Percentiles rank a stretch among this genome's conserved stretches.
These are phyloP conservation scores for Buathra laborator DNA, from an alignment of 2,888 invertebrate species.

Conservation along the genomic window DNA sequence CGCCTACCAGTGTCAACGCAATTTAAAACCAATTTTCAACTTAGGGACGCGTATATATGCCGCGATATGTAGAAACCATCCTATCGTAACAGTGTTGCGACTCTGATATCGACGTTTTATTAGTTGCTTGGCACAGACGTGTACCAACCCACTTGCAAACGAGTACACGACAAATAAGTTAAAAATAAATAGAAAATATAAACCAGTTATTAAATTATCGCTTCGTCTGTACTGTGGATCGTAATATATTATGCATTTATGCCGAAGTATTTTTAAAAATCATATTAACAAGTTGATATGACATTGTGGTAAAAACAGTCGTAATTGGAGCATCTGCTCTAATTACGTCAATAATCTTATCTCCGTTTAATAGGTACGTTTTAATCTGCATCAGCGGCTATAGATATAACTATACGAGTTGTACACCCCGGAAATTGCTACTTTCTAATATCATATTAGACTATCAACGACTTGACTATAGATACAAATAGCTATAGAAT, in stretches of 20 bases:
- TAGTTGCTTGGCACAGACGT: background rate
- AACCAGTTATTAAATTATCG: conserved; percentile 21
- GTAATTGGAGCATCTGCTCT: background rate
- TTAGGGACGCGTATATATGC: background rate
- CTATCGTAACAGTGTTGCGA: background rate
- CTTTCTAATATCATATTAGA: conserved; percentile 23
- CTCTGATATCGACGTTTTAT: conserved; percentile 33
- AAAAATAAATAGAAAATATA: conserved; percentile 8
- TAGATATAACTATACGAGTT: background rate
- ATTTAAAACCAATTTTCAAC: conserved; percentile 13
- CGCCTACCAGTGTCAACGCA: background rate
- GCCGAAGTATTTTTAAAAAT: background rate
- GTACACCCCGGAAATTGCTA: conserved; percentile 2
- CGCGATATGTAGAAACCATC: background rate
- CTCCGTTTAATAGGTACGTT: background rate
- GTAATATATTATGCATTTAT: background rate
- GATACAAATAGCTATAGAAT: too few species aligned
- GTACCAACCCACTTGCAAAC: background rate
- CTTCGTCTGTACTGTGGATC: background rate
- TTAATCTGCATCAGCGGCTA: background rate
- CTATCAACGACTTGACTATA: background rate
- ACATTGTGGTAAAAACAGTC: background rate
- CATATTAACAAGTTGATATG: background rate
- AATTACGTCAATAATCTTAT: background rate
- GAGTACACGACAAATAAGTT: background rate